Percentiles rank a stretch among this genome's conserved stretches.
These are phyloP conservation scores for Phalacrocorax carbo DNA, from an alignment of 2,113 vertebrate species.

Conservation along the genomic window DNA sequence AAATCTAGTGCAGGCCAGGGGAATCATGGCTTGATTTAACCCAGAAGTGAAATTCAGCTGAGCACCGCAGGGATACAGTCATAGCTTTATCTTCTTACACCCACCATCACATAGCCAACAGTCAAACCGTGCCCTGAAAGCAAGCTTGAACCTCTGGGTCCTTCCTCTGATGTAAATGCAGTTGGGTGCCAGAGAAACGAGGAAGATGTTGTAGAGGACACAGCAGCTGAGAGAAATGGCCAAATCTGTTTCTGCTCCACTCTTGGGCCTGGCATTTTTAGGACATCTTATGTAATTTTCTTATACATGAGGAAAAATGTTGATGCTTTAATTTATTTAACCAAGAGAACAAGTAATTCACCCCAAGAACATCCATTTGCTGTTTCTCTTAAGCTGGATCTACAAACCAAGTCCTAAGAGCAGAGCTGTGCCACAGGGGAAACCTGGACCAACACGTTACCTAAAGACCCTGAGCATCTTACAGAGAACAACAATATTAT, in stretches of 20 bases:
- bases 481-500: not conserved
- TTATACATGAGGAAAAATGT: rapidly evolving
- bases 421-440: not conserved
- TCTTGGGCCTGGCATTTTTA: not conserved
- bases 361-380: not conserved
- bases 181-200: not conserved
- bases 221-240: not conserved
- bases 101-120: not conserved
- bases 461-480: not conserved
- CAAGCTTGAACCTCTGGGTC: rapidly evolving
- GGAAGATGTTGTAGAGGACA: too few relatives aligned
- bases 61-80: not conserved
- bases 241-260: not conserved
- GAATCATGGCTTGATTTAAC: not conserved
- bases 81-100: not conserved
- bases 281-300: not conserved
- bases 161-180: not conserved
- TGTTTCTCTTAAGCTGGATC: not conserved
- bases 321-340: not conserved
- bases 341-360: not conserved
- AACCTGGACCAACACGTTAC: rapidly evolving
- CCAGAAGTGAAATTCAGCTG: not conserved
- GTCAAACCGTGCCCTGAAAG: not conserved
- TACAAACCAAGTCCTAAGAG: not conserved
- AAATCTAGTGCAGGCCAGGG: not conserved